These are phyloP conservation scores for Forbesichthys papilliferus DNA, from an alignment of 2,113 vertebrate species.

Conservation along the genomic window DNA sequence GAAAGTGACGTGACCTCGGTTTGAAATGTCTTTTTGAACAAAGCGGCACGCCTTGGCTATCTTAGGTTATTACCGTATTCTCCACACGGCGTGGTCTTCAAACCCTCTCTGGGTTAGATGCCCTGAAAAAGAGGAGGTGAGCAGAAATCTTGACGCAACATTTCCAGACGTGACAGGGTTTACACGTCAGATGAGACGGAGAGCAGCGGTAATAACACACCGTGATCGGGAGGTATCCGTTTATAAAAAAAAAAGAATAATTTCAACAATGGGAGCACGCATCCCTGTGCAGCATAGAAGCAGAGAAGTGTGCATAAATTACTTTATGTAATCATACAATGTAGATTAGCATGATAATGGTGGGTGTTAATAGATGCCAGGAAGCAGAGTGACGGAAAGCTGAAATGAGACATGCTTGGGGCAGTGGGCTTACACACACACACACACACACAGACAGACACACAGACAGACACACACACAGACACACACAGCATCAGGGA, in stretches of 20 bases:
- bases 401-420: conserved; percentile 96
- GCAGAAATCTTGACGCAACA: conserved; percentile 33
- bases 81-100: conserved; percentile 55
- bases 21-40: conserved; percentile 53
- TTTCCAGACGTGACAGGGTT: conserved; percentile 18
- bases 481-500: conserved; percentile 79
- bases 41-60: conserved; percentile 57
- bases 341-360: conserved; percentile 99
- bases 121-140: conserved; percentile 33
- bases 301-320: conserved; percentile 96
- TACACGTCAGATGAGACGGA: conserved; percentile 1
- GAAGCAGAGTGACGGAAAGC: conserved; percentile 96
- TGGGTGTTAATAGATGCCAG: conserved; percentile 99
- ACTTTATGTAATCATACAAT: conserved; percentile 99
- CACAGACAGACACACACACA: conserved; percentile 25
- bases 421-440: conserved; percentile 75
- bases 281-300: conserved; percentile 77
- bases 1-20: conserved; percentile 52
- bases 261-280: conserved; percentile 82
- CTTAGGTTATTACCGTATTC: conserved; percentile 60
- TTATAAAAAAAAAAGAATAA: conserved; percentile 67
- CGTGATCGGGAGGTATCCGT: conserved; percentile 43
- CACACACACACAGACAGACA: conserved; percentile 15
- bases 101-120: conserved; percentile 30
- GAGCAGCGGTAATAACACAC: conserved; percentile 2